These are phyloP conservation scores for Mamestra configurata DNA, from an alignment of 1,140 invertebrate species.

Conservation along the genomic window DNA sequence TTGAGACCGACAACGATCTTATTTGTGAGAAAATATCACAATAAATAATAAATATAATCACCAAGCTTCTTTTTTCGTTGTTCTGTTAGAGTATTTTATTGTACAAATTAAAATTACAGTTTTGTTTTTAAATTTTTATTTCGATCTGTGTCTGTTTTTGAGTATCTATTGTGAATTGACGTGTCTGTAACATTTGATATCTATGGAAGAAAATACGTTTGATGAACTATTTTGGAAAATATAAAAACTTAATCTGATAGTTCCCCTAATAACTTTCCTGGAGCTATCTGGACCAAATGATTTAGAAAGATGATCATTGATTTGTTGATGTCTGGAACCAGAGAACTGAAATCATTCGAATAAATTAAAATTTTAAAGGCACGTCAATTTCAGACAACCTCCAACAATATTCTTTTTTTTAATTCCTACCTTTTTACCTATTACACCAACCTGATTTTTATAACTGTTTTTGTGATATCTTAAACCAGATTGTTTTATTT, in stretches of 20 bases:
- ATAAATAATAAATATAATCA: slow-evolving; percentile 14
- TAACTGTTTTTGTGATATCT: neutral
- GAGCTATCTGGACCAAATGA: neutral
- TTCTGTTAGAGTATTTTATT: neutral
- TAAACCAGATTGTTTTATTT: neutral
- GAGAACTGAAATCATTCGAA: neutral
- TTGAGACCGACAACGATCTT: neutral
- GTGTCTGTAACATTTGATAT: neutral
- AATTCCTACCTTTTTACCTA: too few species aligned
- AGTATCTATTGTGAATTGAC: neutral
- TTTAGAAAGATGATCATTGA: neutral
- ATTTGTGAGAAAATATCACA: slow-evolving; percentile 21
- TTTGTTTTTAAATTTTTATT: neutral
- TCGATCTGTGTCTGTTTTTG: slow-evolving; percentile 1
- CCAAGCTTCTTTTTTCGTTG: neutral
- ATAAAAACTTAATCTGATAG: too few species aligned
- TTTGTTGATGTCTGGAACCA: neutral
- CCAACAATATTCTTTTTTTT: too few species aligned
- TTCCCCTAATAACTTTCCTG: too few species aligned
- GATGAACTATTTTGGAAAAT: too few species aligned
- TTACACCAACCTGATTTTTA: too few species aligned
- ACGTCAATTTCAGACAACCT: neutral
- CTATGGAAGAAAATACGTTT: too few species aligned
- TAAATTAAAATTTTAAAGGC: neutral
- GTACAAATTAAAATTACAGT: slow-evolving; percentile 26